Base-by-base conservation (phyloP, 2,888 invertebrate species). In the Micropterix aruncella region DNA sequence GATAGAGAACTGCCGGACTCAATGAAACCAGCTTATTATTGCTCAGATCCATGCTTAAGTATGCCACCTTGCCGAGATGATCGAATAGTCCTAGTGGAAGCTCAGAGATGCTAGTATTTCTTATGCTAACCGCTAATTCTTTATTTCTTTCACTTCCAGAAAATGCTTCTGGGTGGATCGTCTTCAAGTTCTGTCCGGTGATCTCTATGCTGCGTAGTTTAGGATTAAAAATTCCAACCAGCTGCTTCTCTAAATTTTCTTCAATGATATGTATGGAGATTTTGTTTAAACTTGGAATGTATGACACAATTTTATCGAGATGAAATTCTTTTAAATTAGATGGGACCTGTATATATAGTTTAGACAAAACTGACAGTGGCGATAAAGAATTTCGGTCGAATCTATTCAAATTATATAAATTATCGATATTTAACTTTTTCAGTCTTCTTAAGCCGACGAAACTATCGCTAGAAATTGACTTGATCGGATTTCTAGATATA, bases 1-100 rank as follows among this genome's bases (percentile, higher is more conserved):
- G 85, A 62, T 91, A 91, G 60, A 92, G 83, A 49, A 86, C 83
- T 49, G 87, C 85, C 43, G 89, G 84, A 59, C 84, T 83, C 50
- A 92, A 71, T 46, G 81, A 79, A 27, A 80, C 76, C 57, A 92
- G 74, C 64, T 79, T 77, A 66, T 93, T 93, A 58, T 81, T 76
- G 49, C 86, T 79, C 51, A 92, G 71, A 64, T 92, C 90, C 47
- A 93, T 74, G 37, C 81, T 81, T 46, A 91, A 72, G 60, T 87
- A 85, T 5, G 87, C 83, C 55, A 90, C 77, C 57, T 81, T 79
- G 45, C 83, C 79, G 56, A 90, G 71, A 50, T 80, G 77, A 42
- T 83, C 76, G 65, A 89, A 85, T 49, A 89, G 76, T 47, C 86
- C 84, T 1, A 83, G 74, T 17, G 90, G 90, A 52, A 91, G 65